Percentiles rank a stretch among this genome's conserved stretches.
phyloP scores from a whole-genome alignment of 2,888 invertebrate genomes.

The Heteromyza rotundicornis region DNA sequence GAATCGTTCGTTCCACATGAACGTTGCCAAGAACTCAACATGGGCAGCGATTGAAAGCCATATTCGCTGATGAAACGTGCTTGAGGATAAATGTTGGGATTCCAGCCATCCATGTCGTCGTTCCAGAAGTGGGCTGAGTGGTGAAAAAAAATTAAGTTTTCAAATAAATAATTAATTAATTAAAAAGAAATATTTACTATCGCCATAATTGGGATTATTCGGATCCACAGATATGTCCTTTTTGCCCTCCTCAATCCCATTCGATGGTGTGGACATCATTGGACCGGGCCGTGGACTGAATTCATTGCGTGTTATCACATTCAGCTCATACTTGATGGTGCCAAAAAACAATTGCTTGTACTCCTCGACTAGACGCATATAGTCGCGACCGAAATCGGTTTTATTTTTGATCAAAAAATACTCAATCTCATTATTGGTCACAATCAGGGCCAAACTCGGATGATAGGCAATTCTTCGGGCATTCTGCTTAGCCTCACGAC shows the following conservation, averaged over 20 bases:
- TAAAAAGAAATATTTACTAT: slow-evolving; percentile 67
- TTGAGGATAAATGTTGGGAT: slow-evolving; percentile 75
- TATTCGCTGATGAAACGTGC: slow-evolving; percentile 94
- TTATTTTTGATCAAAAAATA: slow-evolving; percentile 81
- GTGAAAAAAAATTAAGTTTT: too few relatives aligned
- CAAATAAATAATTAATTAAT: neutral
- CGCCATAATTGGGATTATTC: slow-evolving; percentile 80
- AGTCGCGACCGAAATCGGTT: slow-evolving; percentile 67
- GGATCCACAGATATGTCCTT: slow-evolving; percentile 81
- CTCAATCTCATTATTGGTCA: slow-evolving; percentile 97
- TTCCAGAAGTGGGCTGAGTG: slow-evolving; percentile 91
- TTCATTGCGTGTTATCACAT: slow-evolving; percentile 45
- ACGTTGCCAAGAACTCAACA: slow-evolving; percentile 71
- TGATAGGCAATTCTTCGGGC: slow-evolving; percentile 83
- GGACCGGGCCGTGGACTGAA: slow-evolving; percentile 58
- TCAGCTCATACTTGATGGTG: slow-evolving; percentile 72
- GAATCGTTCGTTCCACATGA: slow-evolving; percentile 66
- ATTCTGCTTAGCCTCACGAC: slow-evolving; percentile 79
- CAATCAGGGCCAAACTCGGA: slow-evolving; percentile 86
- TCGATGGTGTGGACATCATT: slow-evolving; percentile 88
- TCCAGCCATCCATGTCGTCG: slow-evolving; percentile 80
- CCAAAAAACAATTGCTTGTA: slow-evolving; percentile 84
- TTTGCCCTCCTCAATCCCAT: slow-evolving; percentile 76
- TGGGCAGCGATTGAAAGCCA: slow-evolving; percentile 90
- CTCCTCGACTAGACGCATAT: slow-evolving; percentile 71